A percentile compares a stretch with the other conserved stretches of the same genome.
phyloP scores from a whole-genome alignment of 2,797 vertebrate species.

The Danio albolineatus region DNA sequence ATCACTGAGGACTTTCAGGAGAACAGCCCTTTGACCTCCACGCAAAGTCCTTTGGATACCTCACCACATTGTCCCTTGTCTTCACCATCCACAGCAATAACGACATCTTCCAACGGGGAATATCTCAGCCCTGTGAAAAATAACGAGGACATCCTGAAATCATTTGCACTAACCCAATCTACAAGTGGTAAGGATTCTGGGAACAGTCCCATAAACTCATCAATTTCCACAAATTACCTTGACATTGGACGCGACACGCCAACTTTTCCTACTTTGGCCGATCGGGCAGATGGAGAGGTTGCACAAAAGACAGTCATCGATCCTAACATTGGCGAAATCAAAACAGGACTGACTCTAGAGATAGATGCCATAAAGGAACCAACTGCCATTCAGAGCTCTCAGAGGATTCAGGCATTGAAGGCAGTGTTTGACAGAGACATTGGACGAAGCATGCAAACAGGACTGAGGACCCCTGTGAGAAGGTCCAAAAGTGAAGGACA shows the following conservation, averaged over 20 bases:
- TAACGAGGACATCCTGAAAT: constrained; percentile 49
- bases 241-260: constrained; percentile 47
- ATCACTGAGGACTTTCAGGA: constrained; percentile 82
- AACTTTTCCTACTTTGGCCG: constrained; percentile 24
- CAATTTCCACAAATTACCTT: constrained; percentile 52
- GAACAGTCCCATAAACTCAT: constrained; percentile 30
- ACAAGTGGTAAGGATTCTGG: constrained; percentile 33
- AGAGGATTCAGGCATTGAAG: constrained; percentile 57
- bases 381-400: constrained; percentile 36
- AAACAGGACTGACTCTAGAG: constrained; percentile 35
- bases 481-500: constrained; percentile 81
- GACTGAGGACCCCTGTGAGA: constrained; percentile 69
- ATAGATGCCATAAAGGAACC: constrained; percentile 17
- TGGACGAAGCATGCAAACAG: constrained; percentile 43
- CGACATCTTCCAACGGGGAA: constrained; percentile 38
- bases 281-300: constrained; percentile 18
- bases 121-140: constrained; percentile 52
- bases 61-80: constrained; percentile 44
- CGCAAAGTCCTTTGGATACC: constrained; percentile 62
- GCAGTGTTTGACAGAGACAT: constrained; percentile 61
- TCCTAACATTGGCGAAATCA: constrained; percentile 17
- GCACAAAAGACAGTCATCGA: not conserved
- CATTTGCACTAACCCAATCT: constrained; percentile 8
- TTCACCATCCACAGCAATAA: constrained; percentile 65
- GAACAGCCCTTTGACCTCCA: constrained; percentile 63